Base-by-base conservation (phyloP, 2,113 vertebrate species). In the Scatophagus argus region DNA sequence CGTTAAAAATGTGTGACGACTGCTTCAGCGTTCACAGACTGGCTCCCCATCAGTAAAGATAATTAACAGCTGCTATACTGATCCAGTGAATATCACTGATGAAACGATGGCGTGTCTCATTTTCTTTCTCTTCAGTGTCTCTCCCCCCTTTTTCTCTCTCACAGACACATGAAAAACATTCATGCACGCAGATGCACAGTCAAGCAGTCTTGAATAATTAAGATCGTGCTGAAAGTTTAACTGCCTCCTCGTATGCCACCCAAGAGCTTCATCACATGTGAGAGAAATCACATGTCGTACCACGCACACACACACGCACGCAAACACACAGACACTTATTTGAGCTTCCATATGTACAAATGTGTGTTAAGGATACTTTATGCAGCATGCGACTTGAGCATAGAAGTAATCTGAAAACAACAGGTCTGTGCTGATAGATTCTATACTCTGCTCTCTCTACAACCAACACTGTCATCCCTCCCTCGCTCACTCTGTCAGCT, bases 181-280 rank as follows among this genome's bases (percentile, higher is more conserved):
- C 8, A 23, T 32, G 21, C 38, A 39, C 52, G 61, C 46, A 47
- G 29, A 77, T 2, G 7, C 52, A 55, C 29, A 70, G 12, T 41
- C 44, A 21, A 38, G 51, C 21, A 39, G 14, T 39, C 62, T 55
- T 92, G 63, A 90, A 93, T 86, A 84, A 89, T 85, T 76, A 76
- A 92, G 67, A 69, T 0, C 27, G 68, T 74, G 68, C 84, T 91
- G 72, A 90, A 91, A 84, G 81, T 91, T 91, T 89, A 84, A 88
- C 82, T 39, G 59, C 68, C 61, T 82, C 72, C 25, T 56, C 70
- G 62, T 62, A 29, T 72, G 63, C 43, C 56, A 66, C 67, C 29
- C 52, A 81, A 71, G 78, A 81, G 81, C 68, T 80, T 77, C 36
- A 36, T 74, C 64, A 61, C 68, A 73, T 46, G 74, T 67, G 54